Conservation (phyloP, 2,113 vertebrate species). For the Syngnathoides biaculeatus region DNA sequence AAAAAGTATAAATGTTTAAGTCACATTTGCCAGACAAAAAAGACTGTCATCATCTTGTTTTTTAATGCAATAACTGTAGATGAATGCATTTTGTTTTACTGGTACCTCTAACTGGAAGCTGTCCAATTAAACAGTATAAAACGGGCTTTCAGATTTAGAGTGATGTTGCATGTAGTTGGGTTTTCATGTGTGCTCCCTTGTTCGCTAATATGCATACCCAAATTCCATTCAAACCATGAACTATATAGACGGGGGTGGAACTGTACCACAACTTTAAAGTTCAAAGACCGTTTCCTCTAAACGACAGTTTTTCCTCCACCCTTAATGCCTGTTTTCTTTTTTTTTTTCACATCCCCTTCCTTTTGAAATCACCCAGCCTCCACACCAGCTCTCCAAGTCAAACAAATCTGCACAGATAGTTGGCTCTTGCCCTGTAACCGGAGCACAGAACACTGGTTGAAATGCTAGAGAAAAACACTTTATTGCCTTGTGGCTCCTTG, state of each 20-base stretch:
- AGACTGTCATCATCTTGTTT: too few species aligned
- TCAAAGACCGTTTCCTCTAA: conserved; percentile 45
- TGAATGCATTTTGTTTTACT: neutral
- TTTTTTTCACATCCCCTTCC: conserved; percentile 54
- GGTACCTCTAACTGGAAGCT: neutral
- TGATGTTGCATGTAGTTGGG: neutral
- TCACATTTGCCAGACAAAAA: neutral
- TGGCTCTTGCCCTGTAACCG: conserved; percentile 47
- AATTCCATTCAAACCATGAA: conserved; percentile 27
- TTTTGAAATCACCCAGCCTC: conserved; percentile 33
- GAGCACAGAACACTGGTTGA: conserved; percentile 33
- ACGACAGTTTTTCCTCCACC: conserved; percentile 31
- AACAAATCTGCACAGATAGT: conserved; percentile 55
- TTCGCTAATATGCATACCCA: conserved; percentile 9
- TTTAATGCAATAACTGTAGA: neutral
- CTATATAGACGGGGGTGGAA: conserved; percentile 21
- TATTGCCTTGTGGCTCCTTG: conserved; percentile 56
- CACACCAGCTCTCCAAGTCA: conserved; percentile 38
- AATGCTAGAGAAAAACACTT: conserved; percentile 44
- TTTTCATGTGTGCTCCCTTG: neutral
- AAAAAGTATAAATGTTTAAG: too few species aligned
- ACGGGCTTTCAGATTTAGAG: neutral
- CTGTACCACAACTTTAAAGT: conserved; percentile 21
- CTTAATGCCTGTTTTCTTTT: conserved; percentile 3
- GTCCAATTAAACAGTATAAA: neutral